phyloP scores from a whole-genome alignment of 1,140 invertebrate genomes.

The Plectus sambesii region DNA sequence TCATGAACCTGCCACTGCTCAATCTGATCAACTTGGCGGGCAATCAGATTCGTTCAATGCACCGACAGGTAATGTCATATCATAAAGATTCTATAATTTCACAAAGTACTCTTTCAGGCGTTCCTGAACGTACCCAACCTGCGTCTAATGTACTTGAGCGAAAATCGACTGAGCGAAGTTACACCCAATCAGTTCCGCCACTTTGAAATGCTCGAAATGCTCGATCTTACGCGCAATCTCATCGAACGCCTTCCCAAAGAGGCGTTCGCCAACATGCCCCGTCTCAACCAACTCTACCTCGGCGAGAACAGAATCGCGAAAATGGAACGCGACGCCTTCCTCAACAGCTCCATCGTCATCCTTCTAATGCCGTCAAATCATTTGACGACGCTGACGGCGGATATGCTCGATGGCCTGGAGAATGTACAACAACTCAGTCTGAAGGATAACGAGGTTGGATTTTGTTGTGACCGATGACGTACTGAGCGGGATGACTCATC shows the following conservation, averaged over 20 bases:
- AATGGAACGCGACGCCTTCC: slow-evolving; percentile 32
- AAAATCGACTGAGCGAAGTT: slow-evolving; percentile 32
- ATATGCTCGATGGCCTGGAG: slow-evolving; percentile 26
- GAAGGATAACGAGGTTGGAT: slow-evolving; percentile 37
- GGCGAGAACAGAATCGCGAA: slow-evolving; percentile 35
- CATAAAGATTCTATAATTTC: neutral
- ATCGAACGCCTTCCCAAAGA: slow-evolving; percentile 23
- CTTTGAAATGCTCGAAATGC: slow-evolving; percentile 43
- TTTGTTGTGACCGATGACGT: too few species aligned
- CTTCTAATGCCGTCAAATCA: slow-evolving; percentile 34
- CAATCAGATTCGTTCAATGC: slow-evolving; percentile 34
- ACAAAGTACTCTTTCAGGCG: slow-evolving; percentile 21
- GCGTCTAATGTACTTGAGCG: slow-evolving; percentile 41
- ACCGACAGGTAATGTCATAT: too few species aligned
- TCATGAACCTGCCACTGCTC: slow-evolving; percentile 41
- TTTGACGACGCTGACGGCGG: slow-evolving; percentile 24
- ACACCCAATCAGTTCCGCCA: slow-evolving; percentile 24
- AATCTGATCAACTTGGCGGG: slow-evolving; percentile 39
- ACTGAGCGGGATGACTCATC: too few species aligned
- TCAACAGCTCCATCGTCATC: slow-evolving; percentile 36
- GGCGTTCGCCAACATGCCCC: slow-evolving; percentile 33
- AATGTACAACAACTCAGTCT: slow-evolving; percentile 40
- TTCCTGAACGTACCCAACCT: slow-evolving; percentile 41
- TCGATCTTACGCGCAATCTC: slow-evolving; percentile 39
- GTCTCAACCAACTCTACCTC: slow-evolving; percentile 37